Evolutionary conservation across 2,888 invertebrate genomes (phyloP), one percentile per base, ranked within the genome.

Genomic region (Brenthis ino): DNA sequence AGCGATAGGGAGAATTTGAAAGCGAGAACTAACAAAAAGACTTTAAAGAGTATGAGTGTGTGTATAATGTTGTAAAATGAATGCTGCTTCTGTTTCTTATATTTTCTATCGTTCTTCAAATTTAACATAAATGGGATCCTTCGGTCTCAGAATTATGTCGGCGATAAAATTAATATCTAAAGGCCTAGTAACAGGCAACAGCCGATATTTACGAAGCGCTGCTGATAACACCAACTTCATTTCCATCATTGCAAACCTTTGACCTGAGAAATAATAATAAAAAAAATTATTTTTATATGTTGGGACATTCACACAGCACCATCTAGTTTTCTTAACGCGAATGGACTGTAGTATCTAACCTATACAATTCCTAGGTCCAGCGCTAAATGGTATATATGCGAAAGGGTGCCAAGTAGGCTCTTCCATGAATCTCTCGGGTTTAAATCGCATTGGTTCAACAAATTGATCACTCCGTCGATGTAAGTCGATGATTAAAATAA

Each of bases 301-400:
- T 20, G 20, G 20, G 20, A 20, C 20, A 20, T 20, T 20, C 20
- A 20, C 20, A 20, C 20, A 20, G 20, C 20, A 20, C 1, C 20
- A 20, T 20, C 20, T 20, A 20, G 20, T 20, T 20, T 16, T 16
- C 16, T 16, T 16, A 16, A 16, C 20, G 20, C 1, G 1, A 0
- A 0, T 20, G 20, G 20, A 20, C 20, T 20, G 1, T 16, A 12
- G 0, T 6, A 16, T 16, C 24, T 64, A 37, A 95, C 95, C 95
- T 74, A 95, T 95, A 76, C 95, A 96, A 81, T 95, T 95, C 37
- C 95, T 91, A 0, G 94, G 94, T 2, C 95, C 95, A 0, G 95
- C 95, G 78, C 95, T 95, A 72, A 96, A 96, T 0, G 95, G 95
- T 67, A 95, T 91, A 78, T 94, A 96, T 0, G 94, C 91, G 74